Evolutionary conservation across 1,140 invertebrate species (phyloP).

Genomic region (Pseudoatta argentina): DNA sequence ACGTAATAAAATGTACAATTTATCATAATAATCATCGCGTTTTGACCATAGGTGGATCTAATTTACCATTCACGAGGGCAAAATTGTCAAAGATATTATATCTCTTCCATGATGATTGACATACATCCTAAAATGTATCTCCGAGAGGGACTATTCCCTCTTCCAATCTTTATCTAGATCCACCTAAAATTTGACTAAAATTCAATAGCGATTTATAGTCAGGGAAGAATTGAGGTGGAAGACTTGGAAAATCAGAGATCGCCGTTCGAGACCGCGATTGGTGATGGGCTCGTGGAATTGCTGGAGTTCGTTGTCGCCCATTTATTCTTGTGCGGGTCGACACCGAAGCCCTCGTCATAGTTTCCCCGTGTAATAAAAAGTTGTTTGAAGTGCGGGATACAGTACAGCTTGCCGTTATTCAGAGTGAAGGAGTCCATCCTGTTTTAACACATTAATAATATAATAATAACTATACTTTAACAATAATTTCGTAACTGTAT

Average conservation of each 20-base stretch:
- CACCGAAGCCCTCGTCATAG: constrained; percentile 93
- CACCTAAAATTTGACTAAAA: constrained; percentile 4
- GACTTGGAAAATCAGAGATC: constrained; percentile 77
- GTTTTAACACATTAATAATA: constrained; percentile 74
- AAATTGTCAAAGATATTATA: constrained; percentile 5
- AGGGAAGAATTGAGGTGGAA: not conserved
- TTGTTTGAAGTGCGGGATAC: constrained; percentile 93
- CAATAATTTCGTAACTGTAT: not conserved
- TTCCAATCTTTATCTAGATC: constrained; percentile 18
- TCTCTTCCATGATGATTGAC: not conserved
- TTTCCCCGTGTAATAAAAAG: constrained; percentile 94
- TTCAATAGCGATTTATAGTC: constrained; percentile 34
- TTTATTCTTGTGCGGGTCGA: constrained; percentile 89
- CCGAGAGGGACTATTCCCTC: not conserved
- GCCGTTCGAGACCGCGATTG: constrained; percentile 82
- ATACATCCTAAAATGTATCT: not conserved
- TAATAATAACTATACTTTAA: not conserved
- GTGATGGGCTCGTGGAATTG: constrained; percentile 74
- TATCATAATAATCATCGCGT: constrained; percentile 49
- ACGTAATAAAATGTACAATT: constrained; percentile 59
- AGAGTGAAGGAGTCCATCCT: constrained; percentile 93
- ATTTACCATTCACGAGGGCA: not conserved
- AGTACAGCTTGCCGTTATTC: constrained; percentile 92
- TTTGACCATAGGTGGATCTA: constrained; percentile 18
- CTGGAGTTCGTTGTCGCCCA: constrained; percentile 82